Evolutionary conservation across 2,797 vertebrate species (phyloP).

Genomic region (Ptychobarbus kaznakovi): DNA sequence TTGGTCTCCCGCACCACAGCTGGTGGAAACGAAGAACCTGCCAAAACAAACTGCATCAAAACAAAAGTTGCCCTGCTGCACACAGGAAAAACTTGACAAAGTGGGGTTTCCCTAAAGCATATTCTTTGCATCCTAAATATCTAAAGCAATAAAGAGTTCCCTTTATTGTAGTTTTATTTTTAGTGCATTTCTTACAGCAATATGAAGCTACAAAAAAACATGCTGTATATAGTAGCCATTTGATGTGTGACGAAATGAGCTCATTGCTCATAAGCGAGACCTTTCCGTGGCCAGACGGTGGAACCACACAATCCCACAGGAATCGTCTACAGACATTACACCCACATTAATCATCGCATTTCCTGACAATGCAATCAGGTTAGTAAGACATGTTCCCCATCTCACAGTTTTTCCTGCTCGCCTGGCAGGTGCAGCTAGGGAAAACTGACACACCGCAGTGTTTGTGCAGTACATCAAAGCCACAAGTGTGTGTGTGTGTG

Average conservation of each 20-base stretch:
- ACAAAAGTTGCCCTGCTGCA: slow-evolving; percentile 19
- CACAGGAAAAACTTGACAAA: slow-evolving; percentile 15
- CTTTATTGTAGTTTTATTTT: background rate
- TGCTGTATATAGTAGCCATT: background rate
- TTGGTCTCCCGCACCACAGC: slow-evolving; percentile 39
- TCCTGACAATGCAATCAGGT: slow-evolving; percentile 60
- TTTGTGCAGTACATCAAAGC: slow-evolving; percentile 45
- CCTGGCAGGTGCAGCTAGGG: slow-evolving; percentile 48
- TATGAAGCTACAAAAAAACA: background rate
- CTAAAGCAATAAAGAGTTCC: background rate
- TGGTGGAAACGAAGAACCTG: slow-evolving; percentile 16
- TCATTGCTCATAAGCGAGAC: background rate
- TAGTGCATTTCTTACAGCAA: background rate
- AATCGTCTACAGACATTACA: slow-evolving; percentile 36
- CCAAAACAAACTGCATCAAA: slow-evolving; percentile 49
- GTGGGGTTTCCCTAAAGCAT: background rate
- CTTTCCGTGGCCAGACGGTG: slow-evolving; percentile 40
- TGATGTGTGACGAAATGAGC: background rate
- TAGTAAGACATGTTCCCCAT: slow-evolving; percentile 17
- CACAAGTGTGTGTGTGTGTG: background rate
- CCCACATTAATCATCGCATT: slow-evolving; percentile 52
- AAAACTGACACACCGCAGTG: slow-evolving; percentile 31
- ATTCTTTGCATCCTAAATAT: background rate
- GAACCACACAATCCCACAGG: slow-evolving; percentile 28
- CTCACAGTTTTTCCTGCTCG: slow-evolving; percentile 16